These are phyloP conservation scores for Leptinotarsa peninsularis DNA, from an alignment of 2,888 invertebrate genomes.

Conservation along the genomic window DNA sequence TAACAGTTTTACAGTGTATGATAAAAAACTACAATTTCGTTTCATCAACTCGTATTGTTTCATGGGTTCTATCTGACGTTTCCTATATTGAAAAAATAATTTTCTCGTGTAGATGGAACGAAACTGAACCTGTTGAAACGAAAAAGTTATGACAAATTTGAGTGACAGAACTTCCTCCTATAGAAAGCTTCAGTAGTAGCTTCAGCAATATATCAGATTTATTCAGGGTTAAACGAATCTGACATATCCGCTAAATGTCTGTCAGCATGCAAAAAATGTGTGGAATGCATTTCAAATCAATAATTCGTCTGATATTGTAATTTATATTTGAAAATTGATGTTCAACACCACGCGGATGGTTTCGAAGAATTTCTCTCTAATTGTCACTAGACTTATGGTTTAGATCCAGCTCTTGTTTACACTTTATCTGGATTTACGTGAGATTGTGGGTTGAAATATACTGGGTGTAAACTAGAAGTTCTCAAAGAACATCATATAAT, in stretches of 20 bases:
- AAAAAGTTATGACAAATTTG: neutral
- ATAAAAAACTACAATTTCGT: neutral
- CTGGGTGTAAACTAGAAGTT: slow-evolving; percentile 8
- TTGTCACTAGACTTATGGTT: neutral
- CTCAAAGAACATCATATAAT: neutral
- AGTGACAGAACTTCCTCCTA: neutral
- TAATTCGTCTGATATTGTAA: neutral
- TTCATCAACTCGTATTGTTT: neutral
- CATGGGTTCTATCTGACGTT: neutral
- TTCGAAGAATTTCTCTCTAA: neutral
- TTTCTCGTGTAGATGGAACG: neutral
- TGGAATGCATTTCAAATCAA: neutral
- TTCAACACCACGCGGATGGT: neutral
- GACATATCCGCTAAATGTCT: neutral
- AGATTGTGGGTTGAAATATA: neutral
- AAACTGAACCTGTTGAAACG: neutral
- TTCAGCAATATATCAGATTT: neutral
- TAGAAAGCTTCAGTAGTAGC: neutral
- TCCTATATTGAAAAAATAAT: neutral
- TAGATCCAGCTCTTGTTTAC: neutral
- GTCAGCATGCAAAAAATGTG: no score
- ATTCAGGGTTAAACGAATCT: neutral
- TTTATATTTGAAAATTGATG: neutral
- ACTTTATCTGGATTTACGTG: slow-evolving; percentile 8
- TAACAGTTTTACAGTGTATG: no score